Conservation (phyloP, 2,888 invertebrate genomes). For the Papilio elwesi region DNA sequence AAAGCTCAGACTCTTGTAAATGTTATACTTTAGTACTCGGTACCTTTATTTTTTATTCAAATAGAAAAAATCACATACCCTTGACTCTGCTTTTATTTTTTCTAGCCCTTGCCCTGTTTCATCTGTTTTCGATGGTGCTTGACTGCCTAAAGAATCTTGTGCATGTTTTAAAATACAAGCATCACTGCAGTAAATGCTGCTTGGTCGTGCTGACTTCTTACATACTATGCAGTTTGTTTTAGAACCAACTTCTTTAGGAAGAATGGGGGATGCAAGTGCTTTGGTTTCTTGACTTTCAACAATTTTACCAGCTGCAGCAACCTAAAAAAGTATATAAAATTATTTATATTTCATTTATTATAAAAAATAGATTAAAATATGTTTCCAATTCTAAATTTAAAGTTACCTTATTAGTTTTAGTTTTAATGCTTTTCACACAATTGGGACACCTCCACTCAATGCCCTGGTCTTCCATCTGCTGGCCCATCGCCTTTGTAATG, state of each 20-base stretch:
- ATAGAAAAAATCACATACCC: slow-evolving; percentile 55
- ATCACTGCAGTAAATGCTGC: slow-evolving; percentile 95
- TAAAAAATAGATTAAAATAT: too few species aligned
- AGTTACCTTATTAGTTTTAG: slow-evolving; percentile 44
- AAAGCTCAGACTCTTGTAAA: too few species aligned
- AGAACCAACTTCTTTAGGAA: slow-evolving; percentile 54
- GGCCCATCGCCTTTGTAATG: slow-evolving; percentile 94
- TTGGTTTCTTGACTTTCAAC: slow-evolving; percentile 49
- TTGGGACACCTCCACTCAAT: slow-evolving; percentile 95
- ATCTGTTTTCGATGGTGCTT: slow-evolving; percentile 57
- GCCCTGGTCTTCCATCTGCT: slow-evolving; percentile 95
- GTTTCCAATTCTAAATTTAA: neutral
- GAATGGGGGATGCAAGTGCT: slow-evolving; percentile 44
- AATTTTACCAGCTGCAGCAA: slow-evolving; percentile 49
- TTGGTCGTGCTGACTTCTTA: slow-evolving; percentile 89
- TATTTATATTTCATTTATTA: neutral
- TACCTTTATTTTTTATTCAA: neutral
- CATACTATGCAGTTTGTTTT: slow-evolving; percentile 89
- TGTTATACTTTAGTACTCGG: neutral
- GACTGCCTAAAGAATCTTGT: slow-evolving; percentile 84
- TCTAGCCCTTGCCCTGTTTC: slow-evolving; percentile 60
- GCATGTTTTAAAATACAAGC: slow-evolving; percentile 94
- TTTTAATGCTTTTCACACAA: slow-evolving; percentile 86
- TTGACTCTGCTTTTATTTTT: slow-evolving; percentile 70
- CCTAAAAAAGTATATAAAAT: slow-evolving; percentile 43